These are phyloP conservation scores for Epiblema foenella DNA, from an alignment of 2,888 invertebrate genomes.

Conservation along the genomic window DNA sequence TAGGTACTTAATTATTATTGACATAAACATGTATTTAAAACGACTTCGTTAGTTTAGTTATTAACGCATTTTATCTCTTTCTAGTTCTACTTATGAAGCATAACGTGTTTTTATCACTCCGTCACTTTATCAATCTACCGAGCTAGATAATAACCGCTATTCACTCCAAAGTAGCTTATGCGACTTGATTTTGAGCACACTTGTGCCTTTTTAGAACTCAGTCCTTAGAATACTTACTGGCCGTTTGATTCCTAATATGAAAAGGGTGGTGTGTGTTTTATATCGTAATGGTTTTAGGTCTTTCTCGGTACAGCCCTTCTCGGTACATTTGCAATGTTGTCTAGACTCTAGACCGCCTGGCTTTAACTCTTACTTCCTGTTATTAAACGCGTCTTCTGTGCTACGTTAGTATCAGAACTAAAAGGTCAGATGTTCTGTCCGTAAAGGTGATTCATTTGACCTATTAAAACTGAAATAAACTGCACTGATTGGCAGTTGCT, in stretches of 20 bases:
- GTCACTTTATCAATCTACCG: slow-evolving; percentile 30
- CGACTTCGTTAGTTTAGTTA: slow-evolving; percentile 30
- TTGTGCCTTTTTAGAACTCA: slow-evolving; percentile 3
- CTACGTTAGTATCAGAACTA: slow-evolving; percentile 7
- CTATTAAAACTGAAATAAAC: neutral
- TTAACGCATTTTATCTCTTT: slow-evolving; percentile 27
- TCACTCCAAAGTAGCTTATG: neutral
- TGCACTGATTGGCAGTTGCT: slow-evolving; percentile 24
- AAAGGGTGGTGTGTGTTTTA: slow-evolving; percentile 1
- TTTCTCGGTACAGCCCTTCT: neutral
- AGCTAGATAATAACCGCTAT: slow-evolving; percentile 17
- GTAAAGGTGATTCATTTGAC: neutral
- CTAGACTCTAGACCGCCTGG: slow-evolving; percentile 32
- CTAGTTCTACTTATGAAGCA: slow-evolving; percentile 20
- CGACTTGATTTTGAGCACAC: neutral
- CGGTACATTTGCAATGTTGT: neutral
- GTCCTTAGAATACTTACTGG: neutral
- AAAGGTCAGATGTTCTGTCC: neutral
- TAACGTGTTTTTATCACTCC: slow-evolving; percentile 28
- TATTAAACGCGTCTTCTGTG: slow-evolving; percentile 30
- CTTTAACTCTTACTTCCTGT: slow-evolving; percentile 33
- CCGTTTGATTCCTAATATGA: neutral
- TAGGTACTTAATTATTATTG: slow-evolving; percentile 13
- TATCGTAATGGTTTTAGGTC: neutral
- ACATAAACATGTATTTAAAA: slow-evolving; percentile 24